Base-by-base conservation (phyloP, 2,888 invertebrate species). In the Pollenia griseotomentosa region DNA sequence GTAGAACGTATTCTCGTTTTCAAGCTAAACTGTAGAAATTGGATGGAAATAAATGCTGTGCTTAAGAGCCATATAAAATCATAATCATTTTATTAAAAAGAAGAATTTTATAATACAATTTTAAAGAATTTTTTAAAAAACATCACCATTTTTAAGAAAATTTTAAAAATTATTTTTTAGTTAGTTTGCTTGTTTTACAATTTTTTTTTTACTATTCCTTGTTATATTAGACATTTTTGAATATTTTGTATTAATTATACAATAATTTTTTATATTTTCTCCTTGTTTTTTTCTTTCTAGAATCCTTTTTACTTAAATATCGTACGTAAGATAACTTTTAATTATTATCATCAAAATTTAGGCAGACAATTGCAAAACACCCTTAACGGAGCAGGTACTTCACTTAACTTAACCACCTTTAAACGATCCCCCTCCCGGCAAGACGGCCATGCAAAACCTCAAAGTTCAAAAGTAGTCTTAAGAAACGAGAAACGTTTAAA, bases 281-380 rank as follows among this genome's bases (percentile, higher is more conserved):
- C 33, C 14, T 77, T 19, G 2, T 80, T 77, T 80, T 77, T 68
- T 57, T 70, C 63, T 9, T 83, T 82, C 2, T 84, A 91, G 91
- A 91, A 90, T 88, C 90, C 88, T 77, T 82, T 90, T 66, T 89
- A 89, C 71, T 83, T 91, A 9, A 91, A 91, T 83, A 85, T 89
- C 77, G 87, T 90, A 23, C 90, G 90, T 59, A 91, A 90, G 85
- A 89, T 90, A 87, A 90, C 90, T 82, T 89, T 90, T 83, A 90
- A 90, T 70, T 90, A 89, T 71, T 89, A 74, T 63, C 81, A 81
- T 57, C 73, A 79, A 61, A 84, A 84, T 44, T 7, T 84, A 55
- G 79, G 80, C 44, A 46, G 61, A 68, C 66, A 81, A 57, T 19
- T 84, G 9, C 46, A 51, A 55, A 78, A 73, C 65, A 71, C 78